Conservation (phyloP, 2,113 vertebrate genomes). For the Nothoprocta pentlandii region DNA sequence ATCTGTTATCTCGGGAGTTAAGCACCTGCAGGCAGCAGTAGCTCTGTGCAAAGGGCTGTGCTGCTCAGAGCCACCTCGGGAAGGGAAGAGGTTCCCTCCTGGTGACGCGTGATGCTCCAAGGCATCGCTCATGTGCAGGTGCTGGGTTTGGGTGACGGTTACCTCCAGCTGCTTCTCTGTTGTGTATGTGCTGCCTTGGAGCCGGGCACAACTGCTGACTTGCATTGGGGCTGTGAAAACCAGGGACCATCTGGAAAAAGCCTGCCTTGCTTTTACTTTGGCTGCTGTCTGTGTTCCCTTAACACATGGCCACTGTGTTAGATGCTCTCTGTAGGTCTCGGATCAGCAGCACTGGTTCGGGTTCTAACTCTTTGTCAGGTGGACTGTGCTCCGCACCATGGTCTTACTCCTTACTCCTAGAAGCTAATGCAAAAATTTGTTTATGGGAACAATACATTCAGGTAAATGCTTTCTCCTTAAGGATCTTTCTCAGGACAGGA, state of each 20-base stretch:
- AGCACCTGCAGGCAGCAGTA: not conserved
- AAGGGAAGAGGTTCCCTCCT: not conserved
- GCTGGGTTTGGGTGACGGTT: not conserved
- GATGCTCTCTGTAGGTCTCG: not conserved
- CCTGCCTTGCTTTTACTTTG: not conserved
- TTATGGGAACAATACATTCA: not conserved
- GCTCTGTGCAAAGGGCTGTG: not conserved
- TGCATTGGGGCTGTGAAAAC: not conserved
- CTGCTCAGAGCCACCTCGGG: not conserved
- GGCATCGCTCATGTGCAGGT: accelerated
- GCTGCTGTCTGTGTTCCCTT: not conserved
- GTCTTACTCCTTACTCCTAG: not conserved
- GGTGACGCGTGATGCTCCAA: accelerated
- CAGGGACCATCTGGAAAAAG: not conserved
- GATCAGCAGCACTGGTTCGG: not conserved
- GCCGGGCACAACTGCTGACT: not conserved
- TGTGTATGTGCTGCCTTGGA: not conserved
- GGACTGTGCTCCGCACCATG: not conserved
- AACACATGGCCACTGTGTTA: not conserved
- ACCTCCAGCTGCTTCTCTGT: not conserved
- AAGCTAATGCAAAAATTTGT: not conserved
- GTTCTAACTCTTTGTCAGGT: not conserved
- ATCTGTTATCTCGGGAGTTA: not conserved
- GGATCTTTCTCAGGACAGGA: not conserved
- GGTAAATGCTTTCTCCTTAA: conserved; percentile 7